Percentiles rank a stretch among this genome's conserved stretches.
These are phyloP conservation scores for Paramormyrops hopkinsi DNA, from an alignment of 2,797 vertebrate species.

Conservation along the genomic window DNA sequence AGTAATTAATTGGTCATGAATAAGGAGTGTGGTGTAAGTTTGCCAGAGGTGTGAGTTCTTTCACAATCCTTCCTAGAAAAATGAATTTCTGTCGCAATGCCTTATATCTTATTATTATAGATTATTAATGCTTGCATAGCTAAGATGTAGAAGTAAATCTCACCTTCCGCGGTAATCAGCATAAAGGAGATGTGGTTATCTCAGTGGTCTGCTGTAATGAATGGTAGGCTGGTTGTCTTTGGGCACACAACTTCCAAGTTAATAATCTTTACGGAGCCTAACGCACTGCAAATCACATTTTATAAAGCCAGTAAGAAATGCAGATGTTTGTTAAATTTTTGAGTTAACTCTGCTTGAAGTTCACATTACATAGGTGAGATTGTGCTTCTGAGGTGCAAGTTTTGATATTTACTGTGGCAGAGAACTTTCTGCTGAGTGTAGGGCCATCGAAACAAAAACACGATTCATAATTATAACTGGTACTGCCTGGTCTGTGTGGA, in stretches of 20 bases:
- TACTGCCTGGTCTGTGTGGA: neutral
- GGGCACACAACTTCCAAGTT: neutral
- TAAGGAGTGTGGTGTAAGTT: neutral
- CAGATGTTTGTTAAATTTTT: neutral
- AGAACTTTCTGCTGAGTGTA: neutral
- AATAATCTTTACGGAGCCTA: neutral
- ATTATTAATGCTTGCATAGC: neutral
- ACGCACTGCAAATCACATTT: neutral
- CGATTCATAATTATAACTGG: neutral
- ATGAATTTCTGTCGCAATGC: neutral
- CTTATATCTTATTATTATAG: neutral
- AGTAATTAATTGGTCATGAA: neutral
- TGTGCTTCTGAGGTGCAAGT: neutral
- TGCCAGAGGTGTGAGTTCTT: neutral
- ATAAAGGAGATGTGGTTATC: neutral
- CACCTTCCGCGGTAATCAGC: neutral
- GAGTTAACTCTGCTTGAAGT: neutral
- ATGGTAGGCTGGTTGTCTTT: neutral
- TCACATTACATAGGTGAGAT: neutral
- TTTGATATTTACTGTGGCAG: neutral
- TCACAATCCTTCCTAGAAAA: neutral
- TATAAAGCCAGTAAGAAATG: neutral
- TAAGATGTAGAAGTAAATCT: neutral
- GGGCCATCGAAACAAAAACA: neutral
- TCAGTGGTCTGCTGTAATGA: neutral